phyloP scores from a whole-genome alignment of 2,113 vertebrate genomes.

The Camelus dromedarius region DNA sequence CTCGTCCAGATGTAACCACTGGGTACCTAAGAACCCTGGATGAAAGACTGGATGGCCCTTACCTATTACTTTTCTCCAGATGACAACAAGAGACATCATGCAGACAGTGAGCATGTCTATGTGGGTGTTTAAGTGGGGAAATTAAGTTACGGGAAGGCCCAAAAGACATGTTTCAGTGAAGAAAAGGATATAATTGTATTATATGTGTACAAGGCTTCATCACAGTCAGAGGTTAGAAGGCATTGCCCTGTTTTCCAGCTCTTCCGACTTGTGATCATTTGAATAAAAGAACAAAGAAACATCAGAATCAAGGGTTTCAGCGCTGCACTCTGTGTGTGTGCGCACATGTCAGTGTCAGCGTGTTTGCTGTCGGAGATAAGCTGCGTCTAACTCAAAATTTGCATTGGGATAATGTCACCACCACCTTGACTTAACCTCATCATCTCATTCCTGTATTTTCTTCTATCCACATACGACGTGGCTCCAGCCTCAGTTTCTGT shows the following conservation, averaged over 20 bases:
- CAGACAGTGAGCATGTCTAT: neutral
- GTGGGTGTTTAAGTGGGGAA: neutral
- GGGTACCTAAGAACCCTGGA: neutral
- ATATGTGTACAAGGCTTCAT: neutral
- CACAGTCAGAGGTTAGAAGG: neutral
- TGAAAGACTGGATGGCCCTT: neutral
- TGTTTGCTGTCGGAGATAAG: neutral
- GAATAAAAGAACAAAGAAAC: conserved; percentile 8
- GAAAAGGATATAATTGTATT: neutral
- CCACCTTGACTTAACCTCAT: neutral
- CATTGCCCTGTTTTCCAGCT: neutral
- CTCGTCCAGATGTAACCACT: neutral
- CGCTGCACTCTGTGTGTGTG: neutral
- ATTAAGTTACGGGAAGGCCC: neutral
- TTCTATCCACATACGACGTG: neutral
- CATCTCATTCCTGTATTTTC: neutral
- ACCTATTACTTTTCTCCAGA: neutral
- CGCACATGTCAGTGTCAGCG: neutral
- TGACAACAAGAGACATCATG: neutral
- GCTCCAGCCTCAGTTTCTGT: neutral
- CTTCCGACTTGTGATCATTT: neutral
- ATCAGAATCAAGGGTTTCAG: neutral
- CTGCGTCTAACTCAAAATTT: conserved; percentile 34
- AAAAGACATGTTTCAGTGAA: neutral
- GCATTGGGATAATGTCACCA: neutral